Evolutionary conservation across 1,140 invertebrate species (phyloP), one percentile per base, ranked within the genome.

Genomic region (Drosophila kurseongensis): DNA sequence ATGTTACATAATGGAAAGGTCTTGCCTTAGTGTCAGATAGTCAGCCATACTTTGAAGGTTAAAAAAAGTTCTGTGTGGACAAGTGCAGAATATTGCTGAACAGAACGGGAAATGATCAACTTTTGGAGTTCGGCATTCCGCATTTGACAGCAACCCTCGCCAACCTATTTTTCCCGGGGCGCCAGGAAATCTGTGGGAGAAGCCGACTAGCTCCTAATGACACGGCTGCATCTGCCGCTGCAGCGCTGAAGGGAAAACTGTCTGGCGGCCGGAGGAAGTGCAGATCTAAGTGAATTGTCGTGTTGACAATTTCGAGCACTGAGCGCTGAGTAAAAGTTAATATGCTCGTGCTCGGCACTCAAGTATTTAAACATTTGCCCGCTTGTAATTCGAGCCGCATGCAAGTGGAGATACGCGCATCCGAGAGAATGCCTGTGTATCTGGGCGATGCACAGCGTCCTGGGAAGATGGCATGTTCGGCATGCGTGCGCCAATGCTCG

Each of bases 331-430:
- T 75, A 88, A 86, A 88, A 86, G 84, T 86, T 86, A 86, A 88
- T 86, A 88, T 82, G 83, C 78, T 85, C 73, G 58, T 55, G 63
- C 47, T 73, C 83, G 51, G 78, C 82, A 86, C 83, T 88, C 84
- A 89, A 88, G 83, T 89, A 89, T 88, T 88, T 88, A 88, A 89
- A 88, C 84, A 89, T 88, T 88, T 89, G 84, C 80, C 71, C 72
- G 83, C 79, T 74, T 80, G 83, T 89, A 88, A 88, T 88, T 83
- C 81, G 83, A 88, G 83, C 84, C 75, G 76, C 66, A 88, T 88
- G 69, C 79, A 69, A 68, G 59, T 78, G 66, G 59, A 63, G 75
- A 68, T 71, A 57, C 69, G 52, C 56, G 63, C 72, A 61, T 74
- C 78, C 48, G 51, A 73, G 61, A 63, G 48, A 65, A 61, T 66